Evolutionary conservation across 2,888 invertebrate genomes (phyloP).

Genomic region (Lochmaea crataegi): DNA sequence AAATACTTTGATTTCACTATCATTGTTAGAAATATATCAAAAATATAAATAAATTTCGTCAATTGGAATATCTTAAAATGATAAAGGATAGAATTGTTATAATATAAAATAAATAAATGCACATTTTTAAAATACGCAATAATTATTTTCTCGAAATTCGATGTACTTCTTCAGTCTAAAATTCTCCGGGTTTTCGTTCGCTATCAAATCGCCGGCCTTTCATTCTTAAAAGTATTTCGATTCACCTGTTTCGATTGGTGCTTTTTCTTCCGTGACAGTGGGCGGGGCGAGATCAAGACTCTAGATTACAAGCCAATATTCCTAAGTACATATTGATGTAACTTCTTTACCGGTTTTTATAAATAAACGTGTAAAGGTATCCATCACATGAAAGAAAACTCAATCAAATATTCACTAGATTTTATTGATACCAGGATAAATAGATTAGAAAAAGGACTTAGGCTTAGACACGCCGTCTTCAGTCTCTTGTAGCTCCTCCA

Average conservation of each 20-base stretch:
- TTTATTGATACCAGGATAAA: too few species aligned
- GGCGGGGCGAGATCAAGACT: constrained; percentile 57
- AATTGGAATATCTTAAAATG: constrained; percentile 1
- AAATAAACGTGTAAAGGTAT: too few species aligned
- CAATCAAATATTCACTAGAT: too few species aligned
- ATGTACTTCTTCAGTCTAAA: too few species aligned
- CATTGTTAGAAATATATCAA: constrained; percentile 11
- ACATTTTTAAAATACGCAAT: not conserved
- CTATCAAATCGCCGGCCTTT: constrained; percentile 39
- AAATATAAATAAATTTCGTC: not conserved
- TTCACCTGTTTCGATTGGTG: constrained; percentile 59
- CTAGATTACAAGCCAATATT: constrained; percentile 51
- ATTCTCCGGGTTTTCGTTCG: constrained; percentile 5
- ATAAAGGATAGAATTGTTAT: not conserved
- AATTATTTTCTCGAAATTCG: not conserved
- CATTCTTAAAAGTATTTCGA: constrained; percentile 41
- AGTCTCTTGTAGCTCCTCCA: too few species aligned
- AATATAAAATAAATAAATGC: not conserved
- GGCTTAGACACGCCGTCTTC: too few species aligned
- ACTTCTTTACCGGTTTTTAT: constrained; percentile 2
- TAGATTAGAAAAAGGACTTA: too few species aligned
- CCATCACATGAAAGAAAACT: too few species aligned
- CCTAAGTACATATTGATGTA: constrained; percentile 46
- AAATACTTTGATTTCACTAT: constrained; percentile 12
- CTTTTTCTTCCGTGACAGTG: constrained; percentile 62